These are phyloP conservation scores for Aphelenchoides fujianensis DNA, from an alignment of 1,140 invertebrate genomes.

Conservation along the genomic window DNA sequence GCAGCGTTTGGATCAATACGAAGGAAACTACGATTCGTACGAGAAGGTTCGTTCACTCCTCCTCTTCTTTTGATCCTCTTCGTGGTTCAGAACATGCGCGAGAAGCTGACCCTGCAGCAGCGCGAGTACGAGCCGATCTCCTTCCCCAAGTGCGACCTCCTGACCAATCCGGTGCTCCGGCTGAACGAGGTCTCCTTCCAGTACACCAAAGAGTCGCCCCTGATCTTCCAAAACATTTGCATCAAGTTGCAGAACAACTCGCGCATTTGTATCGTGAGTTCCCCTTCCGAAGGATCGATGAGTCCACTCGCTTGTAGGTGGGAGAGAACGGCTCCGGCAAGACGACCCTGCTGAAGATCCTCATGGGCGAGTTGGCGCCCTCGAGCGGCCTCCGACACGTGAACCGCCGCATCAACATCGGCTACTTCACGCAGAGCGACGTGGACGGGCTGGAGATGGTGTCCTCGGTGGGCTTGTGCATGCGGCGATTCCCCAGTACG, in stretches of 20 bases:
- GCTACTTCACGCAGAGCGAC: no score
- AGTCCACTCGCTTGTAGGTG: slow-evolving; percentile 72
- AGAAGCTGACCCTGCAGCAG: no score
- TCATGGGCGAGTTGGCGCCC: no score
- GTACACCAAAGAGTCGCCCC: slow-evolving; percentile 74
- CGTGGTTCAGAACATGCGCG: slow-evolving; percentile 87
- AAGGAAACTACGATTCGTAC: no score
- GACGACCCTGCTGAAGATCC: no score
- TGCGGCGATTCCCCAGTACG: slow-evolving; percentile 72
- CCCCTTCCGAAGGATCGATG: slow-evolving; percentile 48
- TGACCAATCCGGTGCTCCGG: slow-evolving; percentile 88
- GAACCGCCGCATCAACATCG: slow-evolving; percentile 79
- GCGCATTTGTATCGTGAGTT: slow-evolving; percentile 91
- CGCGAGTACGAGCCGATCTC: no score
- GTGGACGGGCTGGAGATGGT: slow-evolving; percentile 83
- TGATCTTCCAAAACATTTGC: no score
- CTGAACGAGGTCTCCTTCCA: slow-evolving; percentile 88
- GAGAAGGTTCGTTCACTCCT: no score
- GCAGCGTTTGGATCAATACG: no score
- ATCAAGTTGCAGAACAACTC: slow-evolving; percentile 86
- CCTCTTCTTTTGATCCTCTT: slow-evolving; percentile 91
- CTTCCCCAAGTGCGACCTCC: no score
- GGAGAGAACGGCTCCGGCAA: slow-evolving; percentile 89
- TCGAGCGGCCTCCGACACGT: slow-evolving; percentile 87
- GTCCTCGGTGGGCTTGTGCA: slow-evolving; percentile 83